A percentile compares a stretch with the other conserved stretches of the same genome.
Evolutionary conservation across 2,113 vertebrate genomes (phyloP).

Genomic region (Marmota monax): DNA sequence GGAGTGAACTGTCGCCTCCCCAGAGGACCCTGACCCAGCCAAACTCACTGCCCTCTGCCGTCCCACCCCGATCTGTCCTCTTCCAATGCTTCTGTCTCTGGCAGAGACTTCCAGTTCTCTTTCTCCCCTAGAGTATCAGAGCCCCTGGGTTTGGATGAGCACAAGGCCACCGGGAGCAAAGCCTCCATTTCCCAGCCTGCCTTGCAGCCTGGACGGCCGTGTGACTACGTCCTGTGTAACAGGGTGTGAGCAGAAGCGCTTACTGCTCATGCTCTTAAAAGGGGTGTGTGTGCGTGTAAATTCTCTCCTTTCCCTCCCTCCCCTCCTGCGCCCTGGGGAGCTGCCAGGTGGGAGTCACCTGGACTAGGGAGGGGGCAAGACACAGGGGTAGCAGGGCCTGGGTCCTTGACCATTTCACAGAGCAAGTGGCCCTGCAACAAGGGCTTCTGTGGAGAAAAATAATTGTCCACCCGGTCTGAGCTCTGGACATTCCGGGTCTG

Average conservation of each 20-base stretch:
- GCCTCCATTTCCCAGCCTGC: slow-evolving; percentile 54
- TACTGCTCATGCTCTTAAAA: slow-evolving; percentile 23
- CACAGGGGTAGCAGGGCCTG: neutral
- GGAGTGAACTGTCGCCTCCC: neutral
- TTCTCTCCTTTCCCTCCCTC: neutral
- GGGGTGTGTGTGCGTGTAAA: neutral
- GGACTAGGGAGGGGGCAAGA: neutral
- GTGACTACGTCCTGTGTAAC: neutral
- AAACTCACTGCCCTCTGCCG: accelerated
- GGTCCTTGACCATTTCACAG: neutral
- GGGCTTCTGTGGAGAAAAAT: too few relatives aligned
- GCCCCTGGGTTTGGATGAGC: neutral
- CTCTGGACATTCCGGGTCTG: neutral
- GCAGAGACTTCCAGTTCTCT: neutral
- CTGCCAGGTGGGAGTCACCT: neutral
- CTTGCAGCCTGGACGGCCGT: neutral
- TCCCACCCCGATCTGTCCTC: accelerated
- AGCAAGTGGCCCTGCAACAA: neutral
- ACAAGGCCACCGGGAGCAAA: neutral
- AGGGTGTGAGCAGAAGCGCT: neutral
- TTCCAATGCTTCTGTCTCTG: neutral
- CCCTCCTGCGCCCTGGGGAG: neutral
- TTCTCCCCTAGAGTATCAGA: neutral
- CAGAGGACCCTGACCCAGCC: too few relatives aligned
- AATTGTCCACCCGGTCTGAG: neutral